Evolutionary conservation across 2,888 invertebrate species (phyloP), one percentile per base, ranked within the genome.

Genomic region (Coleophora deauratella): DNA sequence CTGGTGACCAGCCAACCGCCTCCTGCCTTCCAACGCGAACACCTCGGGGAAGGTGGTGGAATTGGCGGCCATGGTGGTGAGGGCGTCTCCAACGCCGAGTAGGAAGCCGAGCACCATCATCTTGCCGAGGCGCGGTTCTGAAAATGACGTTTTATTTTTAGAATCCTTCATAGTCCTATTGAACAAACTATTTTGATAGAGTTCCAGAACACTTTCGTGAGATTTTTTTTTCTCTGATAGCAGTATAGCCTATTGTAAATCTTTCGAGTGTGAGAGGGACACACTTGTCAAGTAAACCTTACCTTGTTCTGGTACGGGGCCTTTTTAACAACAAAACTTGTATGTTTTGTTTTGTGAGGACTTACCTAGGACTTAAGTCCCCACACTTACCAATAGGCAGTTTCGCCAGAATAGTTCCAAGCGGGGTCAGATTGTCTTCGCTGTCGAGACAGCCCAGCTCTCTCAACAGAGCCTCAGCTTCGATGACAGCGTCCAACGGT

Each of bases 401-500:
- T 51, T 96, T 93, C 4, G 99, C 99, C 8, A 99, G 87, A 49
- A 99, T 96, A 47, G 91, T 90, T 0, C 99, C 99, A 12, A 99
- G 87, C 0, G 98, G 95, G 0, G 99, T 99, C 45, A 99, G 78
- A 51, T 96, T 95, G 68, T 98, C 96, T 47, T 91, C 88, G 0
- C 73, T 68, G 73, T 98, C 97, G 54, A 99, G 82, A 53, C 98
- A 99, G 62, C 95, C 94, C 90, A 98, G 93, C 62, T 98, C 98
- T 61, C 90, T 66, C 52, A 92, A 65, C 51, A 90, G 44, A 0
- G 95, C 97, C 81, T 98, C 98, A 0, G 99, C 98, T 71, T 99
- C 99, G 55, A 99, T 98, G 10, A 99, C 98, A 27, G 98, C 97
- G 79, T 99, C 99, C 48, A 98, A 88, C 11, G 98, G 98, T 32